These are phyloP conservation scores for Neocrepidodera transversa DNA, from an alignment of 2,888 invertebrate species.

Conservation along the genomic window DNA sequence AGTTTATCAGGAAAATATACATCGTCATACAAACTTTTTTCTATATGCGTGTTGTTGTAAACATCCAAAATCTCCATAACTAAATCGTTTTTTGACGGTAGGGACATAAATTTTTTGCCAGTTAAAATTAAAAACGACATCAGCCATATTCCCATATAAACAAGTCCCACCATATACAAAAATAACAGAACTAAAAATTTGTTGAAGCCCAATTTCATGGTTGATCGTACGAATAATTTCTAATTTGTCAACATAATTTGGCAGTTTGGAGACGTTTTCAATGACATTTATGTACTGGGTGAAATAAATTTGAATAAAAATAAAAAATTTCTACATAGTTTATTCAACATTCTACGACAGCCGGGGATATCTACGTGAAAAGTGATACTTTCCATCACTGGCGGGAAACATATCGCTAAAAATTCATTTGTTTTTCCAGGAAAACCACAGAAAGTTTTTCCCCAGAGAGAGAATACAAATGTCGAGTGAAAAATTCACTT, in stretches of 20 bases:
- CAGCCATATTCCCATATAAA: constrained; percentile 9
- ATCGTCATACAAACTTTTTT: not conserved
- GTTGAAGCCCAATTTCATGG: constrained; percentile 1
- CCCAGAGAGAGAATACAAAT: constrained; percentile 51
- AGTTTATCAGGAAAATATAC: constrained; percentile 4
- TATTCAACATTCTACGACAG: not conserved
- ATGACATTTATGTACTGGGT: too few relatives aligned
- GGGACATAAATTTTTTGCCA: not conserved
- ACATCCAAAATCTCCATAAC: not conserved
- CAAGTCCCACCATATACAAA: not conserved
- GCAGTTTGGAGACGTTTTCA: too few relatives aligned
- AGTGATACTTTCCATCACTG: constrained; percentile 50
- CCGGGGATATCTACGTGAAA: constrained; percentile 16
- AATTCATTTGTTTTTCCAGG: constrained; percentile 52
- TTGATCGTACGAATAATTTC: not conserved
- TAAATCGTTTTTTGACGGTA: constrained; percentile 1
- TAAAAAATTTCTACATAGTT: not conserved
- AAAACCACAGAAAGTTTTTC: constrained; percentile 52
- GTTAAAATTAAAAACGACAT: not conserved
- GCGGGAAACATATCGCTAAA: constrained; percentile 50
- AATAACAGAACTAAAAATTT: not conserved
- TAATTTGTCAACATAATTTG: not conserved
- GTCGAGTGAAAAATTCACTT: constrained; percentile 52
- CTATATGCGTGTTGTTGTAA: not conserved
- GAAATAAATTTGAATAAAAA: not conserved